Conservation (phyloP, 2,888 invertebrate species). For the Phanerotoma sp. region DNA sequence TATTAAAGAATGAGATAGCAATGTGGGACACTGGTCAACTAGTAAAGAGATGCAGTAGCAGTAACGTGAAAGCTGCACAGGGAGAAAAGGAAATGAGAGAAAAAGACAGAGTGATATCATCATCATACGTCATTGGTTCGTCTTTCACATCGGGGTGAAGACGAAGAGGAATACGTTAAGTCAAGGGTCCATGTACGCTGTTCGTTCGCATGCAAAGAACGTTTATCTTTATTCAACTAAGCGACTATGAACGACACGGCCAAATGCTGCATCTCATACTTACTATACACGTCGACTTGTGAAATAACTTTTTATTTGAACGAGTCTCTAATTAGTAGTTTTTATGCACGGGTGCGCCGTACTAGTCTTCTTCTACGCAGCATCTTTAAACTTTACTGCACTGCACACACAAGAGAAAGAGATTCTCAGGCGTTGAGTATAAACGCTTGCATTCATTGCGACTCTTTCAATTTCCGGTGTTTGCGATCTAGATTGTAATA, state of each 20-base stretch:
- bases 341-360: conserved; percentile 19
- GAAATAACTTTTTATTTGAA: conserved; percentile 30
- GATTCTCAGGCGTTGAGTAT: conserved; percentile 15
- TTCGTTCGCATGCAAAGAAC: conserved; percentile 17
- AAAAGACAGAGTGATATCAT: not conserved
- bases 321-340: conserved; percentile 30
- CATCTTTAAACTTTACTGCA: conserved; percentile 15
- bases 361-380: conserved; percentile 12
- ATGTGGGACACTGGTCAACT: conserved; percentile 26
- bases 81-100: conserved; percentile 4
- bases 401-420: conserved; percentile 9
- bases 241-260: not conserved
- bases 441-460: conserved; percentile 21
- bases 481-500: conserved; percentile 26
- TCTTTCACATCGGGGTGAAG: not conserved
- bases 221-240: conserved; percentile 23
- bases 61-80: conserved; percentile 14
- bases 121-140: conserved; percentile 5
- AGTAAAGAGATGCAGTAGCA: conserved; percentile 20
- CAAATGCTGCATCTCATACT: conserved; percentile 1
- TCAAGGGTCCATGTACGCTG: conserved; percentile 5
- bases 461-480: conserved; percentile 26
- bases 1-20: conserved; percentile 27
- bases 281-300: conserved; percentile 18
- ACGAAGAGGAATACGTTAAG: not conserved